Percentiles rank a stretch among this genome's conserved stretches.
Conservation (phyloP, 2,888 invertebrate genomes). For the Drosophila niveifrons region DNA sequence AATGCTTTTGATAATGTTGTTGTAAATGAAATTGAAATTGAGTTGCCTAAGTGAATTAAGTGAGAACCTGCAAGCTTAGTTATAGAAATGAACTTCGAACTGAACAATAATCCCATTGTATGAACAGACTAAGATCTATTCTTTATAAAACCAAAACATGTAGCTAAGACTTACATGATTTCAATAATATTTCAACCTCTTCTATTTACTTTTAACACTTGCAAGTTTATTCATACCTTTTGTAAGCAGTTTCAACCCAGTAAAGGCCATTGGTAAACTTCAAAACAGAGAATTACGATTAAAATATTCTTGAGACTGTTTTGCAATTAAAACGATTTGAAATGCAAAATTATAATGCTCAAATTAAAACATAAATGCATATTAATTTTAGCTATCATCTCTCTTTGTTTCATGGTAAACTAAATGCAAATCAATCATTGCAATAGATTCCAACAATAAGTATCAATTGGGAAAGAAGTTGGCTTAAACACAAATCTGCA, state of each 20-base stretch:
- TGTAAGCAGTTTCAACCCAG: no score
- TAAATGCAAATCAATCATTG: not conserved
- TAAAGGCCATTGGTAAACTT: no score
- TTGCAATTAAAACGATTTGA: not conserved
- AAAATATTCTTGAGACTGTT: not conserved
- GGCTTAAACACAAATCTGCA: slow-evolving; percentile 22
- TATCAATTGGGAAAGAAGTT: not conserved
- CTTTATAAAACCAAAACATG: no score
- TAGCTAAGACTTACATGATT: no score
- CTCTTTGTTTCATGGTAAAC: not conserved
- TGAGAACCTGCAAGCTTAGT: not conserved
- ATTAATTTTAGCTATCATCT: not conserved
- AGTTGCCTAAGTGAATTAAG: not conserved
- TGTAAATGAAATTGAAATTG: not conserved
- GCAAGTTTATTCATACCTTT: no score
- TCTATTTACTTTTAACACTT: no score
- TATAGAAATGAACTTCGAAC: not conserved
- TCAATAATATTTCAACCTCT: no score
- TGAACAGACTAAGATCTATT: no score
- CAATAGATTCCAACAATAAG: not conserved
- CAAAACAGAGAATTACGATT: no score
- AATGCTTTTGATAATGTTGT: not conserved
- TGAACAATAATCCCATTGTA: not conserved
- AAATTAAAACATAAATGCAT: no score
- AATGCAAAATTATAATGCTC: not conserved